A percentile compares a stretch with the other conserved stretches of the same genome.
These are phyloP conservation scores for Trichoplusia ni DNA, from an alignment of 1,140 invertebrate genomes.

Conservation along the genomic window DNA sequence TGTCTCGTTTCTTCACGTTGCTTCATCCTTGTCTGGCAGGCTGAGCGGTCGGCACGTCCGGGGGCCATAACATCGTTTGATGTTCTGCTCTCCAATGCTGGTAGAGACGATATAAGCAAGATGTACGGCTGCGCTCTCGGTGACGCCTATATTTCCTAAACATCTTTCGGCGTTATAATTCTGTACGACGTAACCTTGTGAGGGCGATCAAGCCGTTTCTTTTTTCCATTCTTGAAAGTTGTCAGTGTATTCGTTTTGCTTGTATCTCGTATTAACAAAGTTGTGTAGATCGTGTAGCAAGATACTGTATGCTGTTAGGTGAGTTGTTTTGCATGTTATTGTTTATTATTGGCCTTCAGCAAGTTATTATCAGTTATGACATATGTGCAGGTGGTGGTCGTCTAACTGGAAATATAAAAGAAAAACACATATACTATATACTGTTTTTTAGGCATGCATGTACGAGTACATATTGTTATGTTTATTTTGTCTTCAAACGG, in stretches of 20 bases:
- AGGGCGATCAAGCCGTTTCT: constrained; percentile 33
- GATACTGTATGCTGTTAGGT: neutral
- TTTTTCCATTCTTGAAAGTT: constrained; percentile 20
- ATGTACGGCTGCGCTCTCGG: constrained; percentile 87
- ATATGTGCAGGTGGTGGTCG: no score
- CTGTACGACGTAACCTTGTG: constrained; percentile 67
- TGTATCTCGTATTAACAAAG: neutral
- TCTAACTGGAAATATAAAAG: no score
- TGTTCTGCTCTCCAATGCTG: constrained; percentile 91
- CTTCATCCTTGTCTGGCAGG: constrained; percentile 79
- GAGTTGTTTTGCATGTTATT: neutral
- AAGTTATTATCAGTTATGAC: neutral
- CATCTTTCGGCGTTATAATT: constrained; percentile 77
- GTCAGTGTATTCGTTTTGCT: neutral
- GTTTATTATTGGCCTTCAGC: neutral
- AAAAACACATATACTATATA: no score
- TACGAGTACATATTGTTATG: no score
- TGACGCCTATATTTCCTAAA: constrained; percentile 80
- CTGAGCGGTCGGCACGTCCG: constrained; percentile 82
- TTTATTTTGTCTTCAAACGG: no score
- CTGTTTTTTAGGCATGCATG: no score
- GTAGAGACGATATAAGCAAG: constrained; percentile 86
- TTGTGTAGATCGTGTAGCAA: constrained; percentile 2
- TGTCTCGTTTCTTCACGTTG: constrained; percentile 53
- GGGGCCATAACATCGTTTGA: constrained; percentile 85